Evolutionary conservation across 2,888 invertebrate species (phyloP), one percentile per base, ranked within the genome.

Genomic region (Palloptera scutellata): DNA sequence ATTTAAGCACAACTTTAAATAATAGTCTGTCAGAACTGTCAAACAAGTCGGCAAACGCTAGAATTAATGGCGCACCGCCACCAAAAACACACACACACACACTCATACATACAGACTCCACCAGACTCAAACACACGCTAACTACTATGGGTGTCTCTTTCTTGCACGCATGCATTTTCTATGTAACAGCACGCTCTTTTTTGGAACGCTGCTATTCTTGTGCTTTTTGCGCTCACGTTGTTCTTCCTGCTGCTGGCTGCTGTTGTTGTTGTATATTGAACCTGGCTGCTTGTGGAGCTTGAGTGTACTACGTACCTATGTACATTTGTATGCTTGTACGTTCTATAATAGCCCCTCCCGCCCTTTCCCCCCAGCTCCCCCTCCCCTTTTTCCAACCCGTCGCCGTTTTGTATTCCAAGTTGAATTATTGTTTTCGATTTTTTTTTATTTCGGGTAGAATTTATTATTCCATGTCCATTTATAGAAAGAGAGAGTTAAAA

Each of bases 11-110:
- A 83, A 83, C 83, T 84, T 83, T 84, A 84, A 84, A 84, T 84
- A 84, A 84, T 84, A 82, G 84, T 84, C 84, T 84, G 84, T 84
- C 84, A 84, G 84, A 84, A 84, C 84, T 84, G 84, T 84, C 84
- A 84, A 84, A 84, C 81, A 84, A 84, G 83, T 83, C 83, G 84
- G 82, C 83, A 76, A 81, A 76, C 79, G 82, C 80, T 83, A 83
- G 83, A 84, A 84, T 84, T 84, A 84, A 84, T 84, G 84, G 83
- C 70, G 42, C 58, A 61, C 61, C 64, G 63, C 68, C 61, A 69
- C 67, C 64, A 67, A 42, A n/a, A 55, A 40, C 51, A 9, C 0
- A 30, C 41, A 20, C 15, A 40, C 41, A 62, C 48, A 55, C 55
- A 40, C 13, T 19, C 20, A 58, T 42, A 42, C 66, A 62, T 52